Evolutionary conservation across 2,113 vertebrate genomes (phyloP).

Genomic region (Passer domesticus): DNA sequence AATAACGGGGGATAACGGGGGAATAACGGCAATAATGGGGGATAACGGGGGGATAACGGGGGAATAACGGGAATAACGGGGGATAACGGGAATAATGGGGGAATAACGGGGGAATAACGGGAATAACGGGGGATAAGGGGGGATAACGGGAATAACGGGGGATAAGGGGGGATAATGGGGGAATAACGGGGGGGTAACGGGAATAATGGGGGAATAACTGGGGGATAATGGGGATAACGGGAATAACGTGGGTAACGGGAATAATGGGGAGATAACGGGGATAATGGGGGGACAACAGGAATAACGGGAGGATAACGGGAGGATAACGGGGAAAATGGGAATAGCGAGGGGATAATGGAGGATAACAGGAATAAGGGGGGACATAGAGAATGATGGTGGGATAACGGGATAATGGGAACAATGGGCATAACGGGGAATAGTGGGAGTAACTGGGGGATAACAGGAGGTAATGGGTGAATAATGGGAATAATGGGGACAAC

Average conservation of each 20-base stretch:
- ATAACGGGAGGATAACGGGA: too few relatives aligned
- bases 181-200: not conserved
- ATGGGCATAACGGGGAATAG: not conserved
- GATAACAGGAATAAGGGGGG: not conserved
- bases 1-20: too few relatives aligned
- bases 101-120: not conserved
- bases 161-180: too few relatives aligned
- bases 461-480: not conserved
- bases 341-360: not conserved
- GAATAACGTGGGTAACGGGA: fast-evolving
- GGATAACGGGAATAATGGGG: not conserved
- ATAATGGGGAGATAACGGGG: not conserved
- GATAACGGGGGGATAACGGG: not conserved
- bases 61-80: too few relatives aligned
- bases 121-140: too few relatives aligned
- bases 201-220: not conserved
- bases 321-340: not conserved
- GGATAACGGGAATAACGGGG: not conserved
- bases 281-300: not conserved
- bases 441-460: not conserved
- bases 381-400: not conserved
- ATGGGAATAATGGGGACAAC: not conserved
- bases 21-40: too few relatives aligned
- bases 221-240: fast-evolving
- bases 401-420: too few relatives aligned